phyloP scores from a whole-genome alignment of 2,888 invertebrate genomes.

The Spilosoma lubricipeda region DNA sequence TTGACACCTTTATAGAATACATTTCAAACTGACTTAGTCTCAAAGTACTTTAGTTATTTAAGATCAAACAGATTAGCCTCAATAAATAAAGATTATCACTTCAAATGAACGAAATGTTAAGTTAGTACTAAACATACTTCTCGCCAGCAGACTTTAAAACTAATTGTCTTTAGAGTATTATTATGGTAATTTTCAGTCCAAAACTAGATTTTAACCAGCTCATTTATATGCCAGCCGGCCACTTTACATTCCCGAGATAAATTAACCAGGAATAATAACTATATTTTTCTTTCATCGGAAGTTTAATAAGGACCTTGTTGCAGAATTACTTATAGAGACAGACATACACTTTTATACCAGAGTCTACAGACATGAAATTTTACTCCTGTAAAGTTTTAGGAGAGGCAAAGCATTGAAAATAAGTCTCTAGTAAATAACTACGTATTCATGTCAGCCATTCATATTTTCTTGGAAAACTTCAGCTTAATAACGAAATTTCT shows the following conservation, averaged over 20 bases:
- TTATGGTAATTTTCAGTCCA: conserved; percentile 13
- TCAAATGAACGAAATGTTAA: neutral
- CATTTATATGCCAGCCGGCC: conserved; percentile 16
- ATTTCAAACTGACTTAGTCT: too few species aligned
- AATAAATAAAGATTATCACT: neutral
- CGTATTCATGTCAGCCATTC: neutral
- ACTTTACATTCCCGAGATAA: conserved; percentile 7
- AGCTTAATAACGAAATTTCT: neutral
- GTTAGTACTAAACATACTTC: neutral
- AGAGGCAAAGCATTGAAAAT: too few species aligned
- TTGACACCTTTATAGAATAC: too few species aligned
- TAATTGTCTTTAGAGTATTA: conserved; percentile 6
- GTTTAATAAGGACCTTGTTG: neutral
- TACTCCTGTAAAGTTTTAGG: too few species aligned
- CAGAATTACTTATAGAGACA: too few species aligned
- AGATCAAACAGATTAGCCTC: neutral
- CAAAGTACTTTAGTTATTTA: too few species aligned
- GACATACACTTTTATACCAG: too few species aligned
- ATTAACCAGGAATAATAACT: conserved; percentile 18
- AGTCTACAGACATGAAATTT: too few species aligned
- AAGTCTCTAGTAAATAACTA: too few species aligned
- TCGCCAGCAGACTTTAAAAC: neutral
- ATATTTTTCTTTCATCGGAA: conserved; percentile 16
- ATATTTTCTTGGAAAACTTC: neutral
- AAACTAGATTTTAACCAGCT: conserved; percentile 9